Evolutionary conservation across 30 jellyfish, hydroid and myxozoan genomes (phyloP).

Genomic region (Sanderia malayensis): DNA sequence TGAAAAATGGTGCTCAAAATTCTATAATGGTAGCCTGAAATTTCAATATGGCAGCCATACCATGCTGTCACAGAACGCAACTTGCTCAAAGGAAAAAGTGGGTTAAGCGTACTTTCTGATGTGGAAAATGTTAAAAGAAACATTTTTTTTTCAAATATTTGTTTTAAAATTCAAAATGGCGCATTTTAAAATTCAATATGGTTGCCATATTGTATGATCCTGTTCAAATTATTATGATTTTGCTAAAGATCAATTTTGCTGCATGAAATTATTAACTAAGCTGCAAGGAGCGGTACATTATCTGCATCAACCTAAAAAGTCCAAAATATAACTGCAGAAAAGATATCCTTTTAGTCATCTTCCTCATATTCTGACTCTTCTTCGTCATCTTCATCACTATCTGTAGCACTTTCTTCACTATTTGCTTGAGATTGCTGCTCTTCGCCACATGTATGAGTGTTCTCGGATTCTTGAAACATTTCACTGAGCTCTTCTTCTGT

Average conservation of each 20-base stretch:
- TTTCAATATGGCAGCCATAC: conserved; percentile 34
- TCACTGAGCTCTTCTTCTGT: conserved; percentile 14
- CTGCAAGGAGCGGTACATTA: conserved; percentile 1
- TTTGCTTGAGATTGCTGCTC: neutral
- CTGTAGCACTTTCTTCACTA: neutral
- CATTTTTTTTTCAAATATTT: neutral
- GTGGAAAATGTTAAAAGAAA: neutral
- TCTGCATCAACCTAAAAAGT: neutral
- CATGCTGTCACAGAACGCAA: neutral
- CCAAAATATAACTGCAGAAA: neutral
- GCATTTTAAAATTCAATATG: no score
- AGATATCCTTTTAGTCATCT: conserved; percentile 16
- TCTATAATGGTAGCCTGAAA: conserved; percentile 38
- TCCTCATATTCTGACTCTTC: conserved; percentile 29
- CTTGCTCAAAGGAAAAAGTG: conserved; percentile 6
- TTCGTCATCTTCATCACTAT: neutral
- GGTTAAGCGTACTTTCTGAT: conserved; percentile 2
- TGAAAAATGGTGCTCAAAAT: conserved; percentile 31
- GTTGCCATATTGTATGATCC: no score
- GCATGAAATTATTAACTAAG: neutral
- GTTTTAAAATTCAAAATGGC: conserved; percentile 2
- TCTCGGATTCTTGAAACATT: conserved; percentile 20
- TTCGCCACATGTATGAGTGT: neutral
- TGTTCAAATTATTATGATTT: no score
- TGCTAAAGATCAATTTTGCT: no score